Base-by-base conservation (phyloP, 2,888 invertebrate species). In the Liodrosophila aerea region DNA sequence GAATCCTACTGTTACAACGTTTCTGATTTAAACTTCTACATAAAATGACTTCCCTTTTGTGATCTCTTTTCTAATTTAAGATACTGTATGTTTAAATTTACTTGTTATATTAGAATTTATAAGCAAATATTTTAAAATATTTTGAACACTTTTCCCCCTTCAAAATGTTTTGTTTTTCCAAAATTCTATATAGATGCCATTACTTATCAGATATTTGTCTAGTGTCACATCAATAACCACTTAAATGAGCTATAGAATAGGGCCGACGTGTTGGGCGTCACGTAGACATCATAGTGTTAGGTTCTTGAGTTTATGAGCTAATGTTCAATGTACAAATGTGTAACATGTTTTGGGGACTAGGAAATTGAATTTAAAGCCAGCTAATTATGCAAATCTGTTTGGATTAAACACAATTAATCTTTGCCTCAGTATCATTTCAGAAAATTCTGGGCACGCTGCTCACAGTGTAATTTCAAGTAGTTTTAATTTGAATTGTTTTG, bases 331-430 rank as follows among this genome's bases (percentile, higher is more conserved):
- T 9, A 44, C 53, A 51, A 29, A 33, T 11, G 11, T 12, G 34
- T 0, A 43, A 41, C 34, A 59, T 31, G 39, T 45, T 15, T 4
- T 49, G 51, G 46, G 50, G 27, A 11, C 29, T 34, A 15, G 41
- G 12, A 8, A 12, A 33, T 7, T 5, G 12, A 11, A 33, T 74
- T 60, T 44, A 58, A 49, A 63, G 34, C 49, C 37, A 36, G 44
- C 73, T 60, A 77, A 82, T 77, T 70, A 68, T 63, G 70, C 67
- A 70, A 57, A 76, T 64, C 73, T 67, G 50, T 73, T 70, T 49
- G 63, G 61, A 72, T 64, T 60, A 57, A 70, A 62, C 46, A 52
- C 50, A 73, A 77, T 78, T 66, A 73, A 82, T 82, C 65, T 73
- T 70, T 46, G 60, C 36, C 64, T 64, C 45, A 65, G 50, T 54